Evolutionary conservation across 2,113 vertebrate species (phyloP).

Genomic region (Megaceryle maxima): DNA sequence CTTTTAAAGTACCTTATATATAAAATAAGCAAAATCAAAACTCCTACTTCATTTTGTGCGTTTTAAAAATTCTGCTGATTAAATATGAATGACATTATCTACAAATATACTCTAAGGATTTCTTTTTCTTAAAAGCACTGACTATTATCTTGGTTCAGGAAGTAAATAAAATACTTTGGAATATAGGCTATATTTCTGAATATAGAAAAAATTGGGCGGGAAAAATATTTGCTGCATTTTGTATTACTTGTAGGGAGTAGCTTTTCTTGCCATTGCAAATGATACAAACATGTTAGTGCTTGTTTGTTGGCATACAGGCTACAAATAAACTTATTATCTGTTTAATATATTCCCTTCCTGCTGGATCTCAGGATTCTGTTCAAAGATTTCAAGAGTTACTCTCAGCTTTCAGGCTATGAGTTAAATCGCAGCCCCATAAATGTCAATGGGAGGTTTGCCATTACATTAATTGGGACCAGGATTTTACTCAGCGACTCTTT

Average conservation of each 20-base stretch:
- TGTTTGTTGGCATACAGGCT: not conserved
- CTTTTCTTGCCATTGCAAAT: not conserved
- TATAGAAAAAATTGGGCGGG: not conserved
- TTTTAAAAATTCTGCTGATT: not conserved
- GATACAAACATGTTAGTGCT: conserved; percentile 1
- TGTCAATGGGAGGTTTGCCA: not conserved
- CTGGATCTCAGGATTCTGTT: conserved; percentile 3
- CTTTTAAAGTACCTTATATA: not conserved
- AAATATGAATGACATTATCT: not conserved
- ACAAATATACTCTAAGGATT: not conserved
- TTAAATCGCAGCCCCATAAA: not conserved
- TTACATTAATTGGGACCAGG: not conserved
- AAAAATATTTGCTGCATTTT: conserved; percentile 27
- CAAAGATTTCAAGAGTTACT: not conserved
- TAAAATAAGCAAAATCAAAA: not conserved
- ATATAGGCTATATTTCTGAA: not conserved
- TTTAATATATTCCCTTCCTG: not conserved
- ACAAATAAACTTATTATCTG: conserved; percentile 22
- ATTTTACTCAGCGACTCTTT: not conserved
- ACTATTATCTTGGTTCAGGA: not conserved
- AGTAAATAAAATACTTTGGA: not conserved
- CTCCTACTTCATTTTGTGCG: not conserved
- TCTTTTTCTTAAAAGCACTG: not conserved
- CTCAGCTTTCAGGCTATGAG: not conserved
- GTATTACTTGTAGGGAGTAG: not conserved